Conservation (phyloP, 2,888 invertebrate species). For the Drosophila recens region DNA sequence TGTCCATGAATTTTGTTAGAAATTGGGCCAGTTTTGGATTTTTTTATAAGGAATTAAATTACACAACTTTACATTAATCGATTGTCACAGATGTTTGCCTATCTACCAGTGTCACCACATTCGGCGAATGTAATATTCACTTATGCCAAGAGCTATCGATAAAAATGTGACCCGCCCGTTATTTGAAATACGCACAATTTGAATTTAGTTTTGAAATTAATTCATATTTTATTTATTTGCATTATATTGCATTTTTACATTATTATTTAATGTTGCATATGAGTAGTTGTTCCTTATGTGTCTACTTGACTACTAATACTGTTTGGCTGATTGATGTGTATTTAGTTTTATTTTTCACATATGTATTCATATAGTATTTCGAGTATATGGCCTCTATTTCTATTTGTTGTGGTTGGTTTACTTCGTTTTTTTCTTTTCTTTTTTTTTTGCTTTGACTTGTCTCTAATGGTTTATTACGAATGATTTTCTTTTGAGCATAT, state of each 20-base stretch:
- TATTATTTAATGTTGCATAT: slow-evolving; percentile 50
- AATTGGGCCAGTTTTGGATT: too few species aligned
- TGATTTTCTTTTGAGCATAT: slow-evolving; percentile 78
- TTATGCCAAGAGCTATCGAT: too few species aligned
- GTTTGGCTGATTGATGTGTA: slow-evolving; percentile 66
- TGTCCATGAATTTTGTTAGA: too few species aligned
- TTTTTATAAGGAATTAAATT: too few species aligned
- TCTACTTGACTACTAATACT: slow-evolving; percentile 70
- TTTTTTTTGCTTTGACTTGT: slow-evolving; percentile 37
- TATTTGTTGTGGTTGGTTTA: slow-evolving; percentile 24
- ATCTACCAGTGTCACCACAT: slow-evolving; percentile 13
- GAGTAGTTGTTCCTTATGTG: slow-evolving; percentile 59
- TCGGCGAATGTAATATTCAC: not conserved
- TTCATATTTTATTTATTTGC: slow-evolving; percentile 53
- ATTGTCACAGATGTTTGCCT: not conserved
- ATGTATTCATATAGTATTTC: slow-evolving; percentile 24
- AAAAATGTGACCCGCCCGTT: not conserved
- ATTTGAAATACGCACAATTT: not conserved
- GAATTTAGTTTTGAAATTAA: slow-evolving; percentile 39
- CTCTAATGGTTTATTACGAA: slow-evolving; percentile 49
- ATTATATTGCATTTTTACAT: slow-evolving; percentile 48
- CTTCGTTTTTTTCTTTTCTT: slow-evolving; percentile 35
- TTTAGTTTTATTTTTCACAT: slow-evolving; percentile 42
- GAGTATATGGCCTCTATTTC: slow-evolving; percentile 44
- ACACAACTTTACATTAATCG: not conserved